Evolutionary conservation across 2,888 invertebrate genomes (phyloP), one percentile per base, ranked within the genome.

Genomic region (Phymatocera aterrima): DNA sequence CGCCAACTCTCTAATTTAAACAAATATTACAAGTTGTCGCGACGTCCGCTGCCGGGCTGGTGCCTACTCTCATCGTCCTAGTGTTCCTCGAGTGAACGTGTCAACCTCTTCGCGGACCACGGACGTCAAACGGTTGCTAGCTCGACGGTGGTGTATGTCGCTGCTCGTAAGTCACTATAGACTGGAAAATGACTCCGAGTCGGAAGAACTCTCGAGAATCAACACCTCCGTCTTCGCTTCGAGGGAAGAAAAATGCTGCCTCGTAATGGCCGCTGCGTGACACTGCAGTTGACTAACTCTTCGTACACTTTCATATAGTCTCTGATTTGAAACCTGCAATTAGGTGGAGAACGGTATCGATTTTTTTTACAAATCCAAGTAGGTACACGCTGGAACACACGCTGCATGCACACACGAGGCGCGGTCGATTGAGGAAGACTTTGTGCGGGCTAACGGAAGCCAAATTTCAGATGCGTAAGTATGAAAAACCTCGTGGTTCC

Each of bases 21-120:
- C 82, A 83, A 83, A 83, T 83, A 83, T 83, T 81, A 82, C 80
- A 83, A 83, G 81, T 83, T 82, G 81, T 81, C 57, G 75, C 72
- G 48, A 72, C 72, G 72, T 51, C 72, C 72, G 28, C 48, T 15
- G 72, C 28, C 18, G 34, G 34, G 34, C 51, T 31, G 37, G 72
- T 72, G 34, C 72, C 51, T 48, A 34, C 72, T 72, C 72, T 34
- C n/a, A n/a, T n/a, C n/a, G n/a, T 51, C 72, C 18, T 21, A 51
- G 72, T 72, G 51, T 72, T 72, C 72, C 72, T 72, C 72, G 51
- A 72, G 72, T 72, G 51, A 51, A 51, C n/a, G 72, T 28, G 48
- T 51, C 48, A 51, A 21, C 51, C 51, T 72, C 51, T 40, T 34
- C 70, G 24, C 31, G 24, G 48, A 72, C 48, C 51, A 72, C 48